phyloP scores from a whole-genome alignment of 2,888 invertebrate species.

The Papilio gigon region DNA sequence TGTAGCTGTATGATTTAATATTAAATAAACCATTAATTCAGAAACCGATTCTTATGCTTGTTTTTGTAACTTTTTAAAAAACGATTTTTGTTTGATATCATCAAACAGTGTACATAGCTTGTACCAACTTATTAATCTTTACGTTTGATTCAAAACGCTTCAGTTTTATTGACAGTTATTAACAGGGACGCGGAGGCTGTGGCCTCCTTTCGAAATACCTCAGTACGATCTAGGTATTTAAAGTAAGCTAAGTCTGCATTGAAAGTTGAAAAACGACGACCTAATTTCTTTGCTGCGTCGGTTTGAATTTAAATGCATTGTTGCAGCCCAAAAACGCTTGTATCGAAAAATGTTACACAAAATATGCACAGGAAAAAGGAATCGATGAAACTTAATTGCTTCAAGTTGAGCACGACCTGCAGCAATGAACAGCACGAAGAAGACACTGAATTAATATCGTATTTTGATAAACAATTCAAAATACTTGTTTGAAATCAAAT shows the following conservation, averaged over 20 bases:
- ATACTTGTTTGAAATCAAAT: too few relatives aligned
- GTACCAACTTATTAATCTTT: not conserved
- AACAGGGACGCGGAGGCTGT: conserved; percentile 12
- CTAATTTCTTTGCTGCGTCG: conserved; percentile 20
- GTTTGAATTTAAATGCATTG: conserved; percentile 17
- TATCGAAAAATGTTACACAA: not conserved
- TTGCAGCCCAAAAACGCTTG: not conserved
- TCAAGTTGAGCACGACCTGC: too few relatives aligned
- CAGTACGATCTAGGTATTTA: conserved; percentile 14
- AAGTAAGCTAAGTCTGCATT: conserved; percentile 24
- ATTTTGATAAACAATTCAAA: too few relatives aligned
- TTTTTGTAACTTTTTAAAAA: too few relatives aligned
- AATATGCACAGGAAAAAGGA: not conserved
- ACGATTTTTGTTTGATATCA: not conserved
- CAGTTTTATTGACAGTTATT: conserved; percentile 17
- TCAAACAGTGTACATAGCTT: not conserved
- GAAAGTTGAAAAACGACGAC: conserved; percentile 24
- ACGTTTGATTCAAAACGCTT: conserved; percentile 13
- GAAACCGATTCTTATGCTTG: too few relatives aligned
- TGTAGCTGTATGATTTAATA: too few relatives aligned
- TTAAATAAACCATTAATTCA: too few relatives aligned
- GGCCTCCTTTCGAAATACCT: conserved; percentile 32
- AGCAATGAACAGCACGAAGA: too few relatives aligned
- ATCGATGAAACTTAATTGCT: not conserved
- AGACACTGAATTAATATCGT: too few relatives aligned